Conservation (phyloP, 2,797 vertebrate species). For the Epinephelus coioides region DNA sequence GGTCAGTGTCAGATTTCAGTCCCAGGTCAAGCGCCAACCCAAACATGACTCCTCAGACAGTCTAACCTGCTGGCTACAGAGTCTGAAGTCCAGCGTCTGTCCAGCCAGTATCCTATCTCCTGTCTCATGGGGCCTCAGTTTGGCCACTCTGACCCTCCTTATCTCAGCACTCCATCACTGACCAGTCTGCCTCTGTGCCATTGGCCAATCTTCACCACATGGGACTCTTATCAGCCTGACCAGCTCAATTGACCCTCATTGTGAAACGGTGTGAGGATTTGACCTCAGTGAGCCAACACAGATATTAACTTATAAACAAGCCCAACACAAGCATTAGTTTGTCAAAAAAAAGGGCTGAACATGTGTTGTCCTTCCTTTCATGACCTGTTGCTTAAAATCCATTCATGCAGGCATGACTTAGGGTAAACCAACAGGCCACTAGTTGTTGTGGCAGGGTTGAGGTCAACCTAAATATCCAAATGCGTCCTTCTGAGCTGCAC, state of each 20-base stretch:
- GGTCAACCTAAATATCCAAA: slow-evolving; percentile 21
- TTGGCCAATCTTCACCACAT: slow-evolving; percentile 65
- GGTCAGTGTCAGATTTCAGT: slow-evolving; percentile 39
- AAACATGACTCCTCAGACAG: slow-evolving; percentile 40
- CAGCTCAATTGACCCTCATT: slow-evolving; percentile 72
- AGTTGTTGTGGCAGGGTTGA: neutral
- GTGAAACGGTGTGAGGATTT: slow-evolving; percentile 69
- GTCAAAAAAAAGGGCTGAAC: slow-evolving; percentile 36
- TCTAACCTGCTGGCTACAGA: slow-evolving; percentile 35
- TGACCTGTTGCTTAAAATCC: slow-evolving; percentile 18
- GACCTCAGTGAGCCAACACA: slow-evolving; percentile 66
- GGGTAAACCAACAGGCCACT: neutral
- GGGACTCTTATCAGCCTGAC: slow-evolving; percentile 73
- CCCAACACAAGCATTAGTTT: slow-evolving; percentile 37
- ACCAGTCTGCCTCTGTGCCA: slow-evolving; percentile 59
- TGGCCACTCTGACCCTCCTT: slow-evolving; percentile 71
- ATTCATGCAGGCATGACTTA: neutral
- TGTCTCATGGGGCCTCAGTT: slow-evolving; percentile 51
- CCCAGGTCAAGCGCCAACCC: slow-evolving; percentile 24
- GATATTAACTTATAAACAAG: slow-evolving; percentile 72
- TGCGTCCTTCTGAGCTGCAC: neutral
- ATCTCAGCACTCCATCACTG: slow-evolving; percentile 82
- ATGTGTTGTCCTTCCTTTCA: slow-evolving; percentile 3
- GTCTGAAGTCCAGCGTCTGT: slow-evolving; percentile 73
- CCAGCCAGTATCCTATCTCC: slow-evolving; percentile 51